These are phyloP conservation scores for Stegana nigrithorax DNA, from an alignment of 2,888 invertebrate species.

Conservation along the genomic window DNA sequence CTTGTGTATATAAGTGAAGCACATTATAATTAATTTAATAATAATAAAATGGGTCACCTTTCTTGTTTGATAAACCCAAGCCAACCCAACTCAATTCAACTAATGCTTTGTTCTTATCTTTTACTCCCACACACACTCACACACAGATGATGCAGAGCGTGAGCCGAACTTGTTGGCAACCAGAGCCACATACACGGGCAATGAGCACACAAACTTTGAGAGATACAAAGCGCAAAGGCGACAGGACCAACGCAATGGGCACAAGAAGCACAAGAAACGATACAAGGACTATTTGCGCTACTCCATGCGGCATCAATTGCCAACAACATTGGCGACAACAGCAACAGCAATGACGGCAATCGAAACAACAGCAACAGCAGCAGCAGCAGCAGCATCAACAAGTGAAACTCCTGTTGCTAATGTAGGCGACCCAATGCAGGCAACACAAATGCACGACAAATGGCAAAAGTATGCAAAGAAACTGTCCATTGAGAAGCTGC, in stretches of 20 bases:
- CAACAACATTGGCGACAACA: conserved; percentile 32
- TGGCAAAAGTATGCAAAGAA: conserved; percentile 26
- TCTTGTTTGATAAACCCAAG: too few species aligned
- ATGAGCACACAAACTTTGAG: conserved; percentile 53
- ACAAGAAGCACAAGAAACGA: conserved; percentile 65
- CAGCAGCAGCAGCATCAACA: conserved; percentile 14
- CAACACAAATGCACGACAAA: too few species aligned
- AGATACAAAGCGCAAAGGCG: conserved; percentile 59
- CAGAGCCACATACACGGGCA: too few species aligned
- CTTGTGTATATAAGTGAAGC: too few species aligned
- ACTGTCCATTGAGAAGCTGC: conserved; percentile 16
- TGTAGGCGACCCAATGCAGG: too few species aligned
- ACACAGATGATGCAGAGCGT: too few species aligned
- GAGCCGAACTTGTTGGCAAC: too few species aligned
- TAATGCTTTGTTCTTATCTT: too few species aligned
- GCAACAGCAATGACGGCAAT: conserved; percentile 16
- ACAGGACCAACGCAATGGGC: conserved; percentile 58
- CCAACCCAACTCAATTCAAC: too few species aligned
- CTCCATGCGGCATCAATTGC: conserved; percentile 24
- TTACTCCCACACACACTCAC: too few species aligned
- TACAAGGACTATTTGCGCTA: conserved; percentile 62
- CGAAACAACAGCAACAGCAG: conserved; percentile 9
- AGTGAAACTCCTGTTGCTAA: conserved; percentile 1
- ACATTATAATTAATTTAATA: too few species aligned
- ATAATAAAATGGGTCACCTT: too few species aligned